Base-by-base conservation (phyloP, 2,888 invertebrate species). In the Heliconius hortense region DNA sequence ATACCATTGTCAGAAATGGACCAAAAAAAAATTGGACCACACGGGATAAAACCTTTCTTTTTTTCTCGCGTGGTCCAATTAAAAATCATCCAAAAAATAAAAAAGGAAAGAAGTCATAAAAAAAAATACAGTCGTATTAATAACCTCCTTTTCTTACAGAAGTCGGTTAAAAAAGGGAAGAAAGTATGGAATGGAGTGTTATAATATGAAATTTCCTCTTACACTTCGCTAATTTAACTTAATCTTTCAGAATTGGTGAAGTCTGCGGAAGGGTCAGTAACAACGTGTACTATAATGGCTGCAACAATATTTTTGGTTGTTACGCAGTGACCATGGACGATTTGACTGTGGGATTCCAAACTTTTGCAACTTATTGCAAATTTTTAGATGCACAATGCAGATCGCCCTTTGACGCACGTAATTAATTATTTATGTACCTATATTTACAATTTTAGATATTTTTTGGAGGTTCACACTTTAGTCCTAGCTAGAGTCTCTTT, bases 321-420 rank as follows among this genome's bases (percentile, higher is more conserved):
- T 35, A 69, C 28, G 76, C 69, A 2, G 8, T n/a, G 11, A 11
- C 7, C 2, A 11, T 75, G 5, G 81, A 81, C 21, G 72, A 78
- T 24, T 69, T 75, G 48, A 56, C 59, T 1, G 0, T 0, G 2
- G 79, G 79, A 26, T 80, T 75, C 53, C 2, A 13, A 2, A 81
- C 81, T 1, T 81, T 79, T 68, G 28, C 59, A 8, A 79, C 79
- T 11, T 81, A 81, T 66, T 81, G 81, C 74, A 73, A 79, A n/a
- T 81, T 81, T 69, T 76, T 81, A 21, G 77, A 80, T 28, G 60
- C 60, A 0, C 79, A 81, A 59, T 81, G 81, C 71, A 73, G 73
- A n/a, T 28, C 60, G 1, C 18, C 13, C 2, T 60, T 67, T 35
- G 3, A 35, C 4, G 5, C 74, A 2, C 74, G 80, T 79, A 63